Conservation (phyloP, 2,113 vertebrate species). For the Perognathus longimembris region DNA sequence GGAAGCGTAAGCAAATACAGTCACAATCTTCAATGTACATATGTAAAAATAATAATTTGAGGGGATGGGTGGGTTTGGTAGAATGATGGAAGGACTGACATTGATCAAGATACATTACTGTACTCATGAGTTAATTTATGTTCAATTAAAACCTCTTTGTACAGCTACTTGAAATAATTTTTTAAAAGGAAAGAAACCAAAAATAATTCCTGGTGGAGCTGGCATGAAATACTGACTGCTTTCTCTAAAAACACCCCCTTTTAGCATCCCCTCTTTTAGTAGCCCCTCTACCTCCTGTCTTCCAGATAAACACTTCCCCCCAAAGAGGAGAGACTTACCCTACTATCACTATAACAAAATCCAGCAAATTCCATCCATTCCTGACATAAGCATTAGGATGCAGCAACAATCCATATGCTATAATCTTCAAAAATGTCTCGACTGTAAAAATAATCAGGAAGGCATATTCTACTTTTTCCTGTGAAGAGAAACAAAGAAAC, state of each 20-base stretch:
- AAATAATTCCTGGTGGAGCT: neutral
- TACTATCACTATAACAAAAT: constrained; percentile 99
- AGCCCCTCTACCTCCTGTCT: neutral
- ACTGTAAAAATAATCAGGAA: constrained; percentile 99
- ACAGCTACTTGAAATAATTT: too few species aligned
- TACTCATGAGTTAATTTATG: too few species aligned
- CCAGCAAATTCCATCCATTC: constrained; percentile 99
- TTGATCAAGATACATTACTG: too few species aligned
- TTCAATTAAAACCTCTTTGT: too few species aligned
- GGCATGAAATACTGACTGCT: neutral
- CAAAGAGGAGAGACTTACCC: constrained; percentile 91
- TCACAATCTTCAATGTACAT: too few species aligned
- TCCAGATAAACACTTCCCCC: constrained; percentile 40
- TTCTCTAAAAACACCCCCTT: neutral
- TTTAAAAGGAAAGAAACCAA: too few species aligned
- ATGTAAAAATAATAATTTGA: too few species aligned
- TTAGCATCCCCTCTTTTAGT: neutral
- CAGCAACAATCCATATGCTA: constrained; percentile 98
- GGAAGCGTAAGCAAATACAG: too few species aligned
- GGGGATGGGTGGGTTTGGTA: too few species aligned
- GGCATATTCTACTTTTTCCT: constrained; percentile 99
- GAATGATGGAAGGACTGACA: too few species aligned
- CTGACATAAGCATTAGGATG: constrained; percentile 99
- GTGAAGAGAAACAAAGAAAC: constrained; percentile 83
- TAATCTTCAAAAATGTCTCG: constrained; percentile 99